phyloP scores from a whole-genome alignment of 2,888 invertebrate genomes.

The Polymixis lichenea region DNA sequence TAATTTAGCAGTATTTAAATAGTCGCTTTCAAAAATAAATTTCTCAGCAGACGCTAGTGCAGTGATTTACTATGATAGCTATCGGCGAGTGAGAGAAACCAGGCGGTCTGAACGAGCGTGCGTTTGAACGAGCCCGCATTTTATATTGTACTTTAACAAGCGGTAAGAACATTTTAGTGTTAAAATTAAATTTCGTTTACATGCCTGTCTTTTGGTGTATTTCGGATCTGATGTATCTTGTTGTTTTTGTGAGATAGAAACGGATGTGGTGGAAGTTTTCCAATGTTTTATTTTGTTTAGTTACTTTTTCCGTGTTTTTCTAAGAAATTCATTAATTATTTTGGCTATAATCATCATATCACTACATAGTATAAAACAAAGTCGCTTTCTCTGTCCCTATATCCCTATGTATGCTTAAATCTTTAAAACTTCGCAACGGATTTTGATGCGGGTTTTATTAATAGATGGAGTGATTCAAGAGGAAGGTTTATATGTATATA shows the following conservation, averaged over 20 bases:
- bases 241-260: background rate
- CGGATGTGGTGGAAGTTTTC: constrained; percentile 7
- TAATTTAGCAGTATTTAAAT: constrained; percentile 66
- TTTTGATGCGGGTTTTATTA: no score
- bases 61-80: constrained; percentile 85
- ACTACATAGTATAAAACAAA: no score
- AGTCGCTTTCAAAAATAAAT: constrained; percentile 79
- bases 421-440: no score
- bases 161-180: constrained; percentile 54
- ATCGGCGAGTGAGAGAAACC: constrained; percentile 84
- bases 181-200: constrained; percentile 61
- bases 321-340: background rate
- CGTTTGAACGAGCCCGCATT: constrained; percentile 41
- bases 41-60: constrained; percentile 70
- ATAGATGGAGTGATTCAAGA: no score
- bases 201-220: constrained; percentile 37
- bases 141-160: constrained; percentile 60
- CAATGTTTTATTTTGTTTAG: background rate
- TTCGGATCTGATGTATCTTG: constrained; percentile 30
- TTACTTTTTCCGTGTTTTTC: background rate
- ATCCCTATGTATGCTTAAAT: no score
- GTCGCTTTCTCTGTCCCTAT: no score
- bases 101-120: constrained; percentile 68
- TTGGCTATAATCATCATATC: background rate
- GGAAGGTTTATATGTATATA: no score